Evolutionary conservation across 2,888 invertebrate genomes (phyloP).

Genomic region (Limnephilus lunatus): DNA sequence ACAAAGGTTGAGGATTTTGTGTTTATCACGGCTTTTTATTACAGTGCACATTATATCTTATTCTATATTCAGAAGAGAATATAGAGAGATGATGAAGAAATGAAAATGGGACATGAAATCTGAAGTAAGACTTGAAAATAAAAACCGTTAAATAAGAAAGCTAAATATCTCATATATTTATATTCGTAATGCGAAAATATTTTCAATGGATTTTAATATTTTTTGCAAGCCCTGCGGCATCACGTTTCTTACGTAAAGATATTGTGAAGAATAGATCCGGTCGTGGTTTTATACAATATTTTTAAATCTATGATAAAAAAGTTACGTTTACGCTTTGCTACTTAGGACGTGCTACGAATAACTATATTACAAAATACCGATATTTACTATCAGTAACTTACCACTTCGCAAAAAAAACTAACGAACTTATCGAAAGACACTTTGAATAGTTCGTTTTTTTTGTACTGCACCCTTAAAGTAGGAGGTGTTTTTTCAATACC

Average conservation of each 20-base stretch:
- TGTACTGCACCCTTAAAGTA: not conserved
- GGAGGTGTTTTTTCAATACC: not conserved
- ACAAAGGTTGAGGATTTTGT: too few relatives aligned
- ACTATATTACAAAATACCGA: not conserved
- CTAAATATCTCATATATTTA: too few relatives aligned
- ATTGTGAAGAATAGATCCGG: slow-evolving; percentile 2
- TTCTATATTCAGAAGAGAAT: too few relatives aligned
- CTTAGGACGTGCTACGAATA: slow-evolving; percentile 32
- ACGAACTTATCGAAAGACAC: not conserved
- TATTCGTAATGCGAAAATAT: not conserved
- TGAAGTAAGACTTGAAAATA: too few relatives aligned
- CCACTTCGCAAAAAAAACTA: not conserved
- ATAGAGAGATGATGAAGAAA: too few relatives aligned
- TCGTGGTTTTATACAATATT: not conserved
- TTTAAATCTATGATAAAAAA: not conserved
- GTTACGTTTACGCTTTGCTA: not conserved
- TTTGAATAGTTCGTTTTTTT: not conserved
- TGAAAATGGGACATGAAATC: too few relatives aligned
- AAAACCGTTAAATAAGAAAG: too few relatives aligned
- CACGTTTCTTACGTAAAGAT: slow-evolving; percentile 16
- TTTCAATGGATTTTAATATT: not conserved
- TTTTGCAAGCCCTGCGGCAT: not conserved
- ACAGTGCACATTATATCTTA: too few relatives aligned
- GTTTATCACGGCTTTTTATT: too few relatives aligned
- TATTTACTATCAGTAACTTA: not conserved